Conservation (phyloP, 23 tunicate genomes). For the Ascidia mentula region DNA sequence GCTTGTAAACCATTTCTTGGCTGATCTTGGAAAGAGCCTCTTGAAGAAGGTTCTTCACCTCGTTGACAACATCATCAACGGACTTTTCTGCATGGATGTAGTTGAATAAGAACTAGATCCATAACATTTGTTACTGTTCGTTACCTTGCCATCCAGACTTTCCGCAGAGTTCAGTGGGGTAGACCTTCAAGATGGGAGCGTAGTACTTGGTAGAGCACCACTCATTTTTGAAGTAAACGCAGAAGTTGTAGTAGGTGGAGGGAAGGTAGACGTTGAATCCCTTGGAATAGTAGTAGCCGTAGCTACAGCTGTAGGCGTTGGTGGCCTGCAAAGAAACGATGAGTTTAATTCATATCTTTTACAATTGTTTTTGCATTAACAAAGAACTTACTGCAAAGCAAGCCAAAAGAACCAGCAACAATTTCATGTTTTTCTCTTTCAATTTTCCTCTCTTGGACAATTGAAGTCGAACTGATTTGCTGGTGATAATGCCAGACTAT, state of each 20-base stretch:
- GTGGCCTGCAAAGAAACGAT: slow-evolving; percentile 35
- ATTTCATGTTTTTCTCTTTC: slow-evolving; percentile 40
- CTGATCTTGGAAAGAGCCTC: slow-evolving; percentile 31
- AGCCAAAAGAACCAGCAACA: slow-evolving; percentile 41
- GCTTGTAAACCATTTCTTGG: slow-evolving; percentile 14
- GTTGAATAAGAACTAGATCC: not conserved
- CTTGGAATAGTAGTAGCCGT: slow-evolving; percentile 26
- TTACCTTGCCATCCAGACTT: slow-evolving; percentile 38
- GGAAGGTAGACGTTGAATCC: slow-evolving; percentile 21
- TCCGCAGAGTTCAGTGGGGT: slow-evolving; percentile 36
- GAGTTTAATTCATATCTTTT: no score
- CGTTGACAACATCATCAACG: slow-evolving; percentile 20
- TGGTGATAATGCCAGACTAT: not conserved
- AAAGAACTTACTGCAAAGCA: slow-evolving; percentile 50
- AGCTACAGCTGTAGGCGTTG: slow-evolving; percentile 32
- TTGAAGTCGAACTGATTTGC: not conserved
- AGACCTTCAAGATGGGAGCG: slow-evolving; percentile 50
- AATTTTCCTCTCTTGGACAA: slow-evolving; percentile 8
- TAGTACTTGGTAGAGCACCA: slow-evolving; percentile 51
- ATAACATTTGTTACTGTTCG: not conserved
- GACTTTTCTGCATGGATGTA: slow-evolving; percentile 24
- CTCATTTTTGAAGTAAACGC: slow-evolving; percentile 30
- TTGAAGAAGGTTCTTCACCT: slow-evolving; percentile 27
- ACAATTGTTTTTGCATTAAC: no score
- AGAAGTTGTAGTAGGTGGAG: slow-evolving; percentile 29